These are phyloP conservation scores for Alcedo atthis DNA, from an alignment of 2,797 vertebrate genomes.

Conservation along the genomic window DNA sequence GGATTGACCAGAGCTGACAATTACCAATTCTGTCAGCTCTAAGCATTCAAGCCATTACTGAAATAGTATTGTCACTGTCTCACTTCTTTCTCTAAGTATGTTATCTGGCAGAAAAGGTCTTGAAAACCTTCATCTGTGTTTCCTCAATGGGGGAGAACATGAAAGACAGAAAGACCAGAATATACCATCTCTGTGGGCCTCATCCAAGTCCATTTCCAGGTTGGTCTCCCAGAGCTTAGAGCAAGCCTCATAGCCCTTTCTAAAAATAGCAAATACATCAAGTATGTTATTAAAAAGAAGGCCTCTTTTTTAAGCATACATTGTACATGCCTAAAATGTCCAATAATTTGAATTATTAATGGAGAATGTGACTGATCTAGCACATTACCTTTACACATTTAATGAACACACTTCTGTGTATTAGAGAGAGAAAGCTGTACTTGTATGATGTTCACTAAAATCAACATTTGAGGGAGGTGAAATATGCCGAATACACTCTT, in stretches of 20 bases:
- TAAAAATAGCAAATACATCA: background rate
- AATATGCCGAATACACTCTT: background rate
- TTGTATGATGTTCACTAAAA: background rate
- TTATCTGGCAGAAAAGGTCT: background rate
- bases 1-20: background rate
- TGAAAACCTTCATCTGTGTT: background rate
- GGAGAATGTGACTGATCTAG: background rate
- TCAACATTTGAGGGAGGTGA: background rate
- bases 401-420: background rate
- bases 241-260: background rate
- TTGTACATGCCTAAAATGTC: background rate
- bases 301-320: background rate
- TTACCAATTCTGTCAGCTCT: background rate
- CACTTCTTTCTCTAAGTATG: background rate
- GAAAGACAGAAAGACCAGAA: background rate
- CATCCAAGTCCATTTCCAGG: background rate
- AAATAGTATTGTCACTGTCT: conserved; percentile 11
- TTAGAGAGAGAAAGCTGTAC: background rate
- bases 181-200: background rate
- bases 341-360: conserved; percentile 5
- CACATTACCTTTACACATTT: background rate
- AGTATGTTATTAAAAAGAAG: background rate
- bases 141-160: background rate
- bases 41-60: background rate
- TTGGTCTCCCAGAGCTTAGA: background rate